These are phyloP conservation scores for Aporrectodea caliginosa DNA, from an alignment of 1,140 invertebrate species.

Conservation along the genomic window DNA sequence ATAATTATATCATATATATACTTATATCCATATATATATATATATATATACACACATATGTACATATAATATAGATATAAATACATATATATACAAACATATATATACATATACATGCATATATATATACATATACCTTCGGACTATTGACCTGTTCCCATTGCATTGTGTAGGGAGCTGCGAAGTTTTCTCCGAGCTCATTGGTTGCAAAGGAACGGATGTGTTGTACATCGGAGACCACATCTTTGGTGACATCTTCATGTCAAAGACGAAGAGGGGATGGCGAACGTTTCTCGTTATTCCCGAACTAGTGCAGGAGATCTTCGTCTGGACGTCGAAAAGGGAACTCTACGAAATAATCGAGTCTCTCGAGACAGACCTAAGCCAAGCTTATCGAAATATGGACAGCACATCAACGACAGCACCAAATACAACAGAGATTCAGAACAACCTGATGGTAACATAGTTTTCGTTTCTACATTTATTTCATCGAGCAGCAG, in stretches of 20 bases:
- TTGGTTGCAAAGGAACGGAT: constrained; percentile 94
- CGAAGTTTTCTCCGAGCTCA: constrained; percentile 93
- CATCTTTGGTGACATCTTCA: constrained; percentile 97
- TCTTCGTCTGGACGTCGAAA: constrained; percentile 97
- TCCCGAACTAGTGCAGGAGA: constrained; percentile 92
- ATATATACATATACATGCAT: too few species aligned
- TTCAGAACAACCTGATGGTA: constrained; percentile 74
- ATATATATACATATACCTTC: too few species aligned
- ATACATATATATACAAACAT: too few species aligned
- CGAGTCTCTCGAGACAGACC: background rate
- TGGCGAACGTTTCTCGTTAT: constrained; percentile 98
- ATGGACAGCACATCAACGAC: constrained; percentile 7
- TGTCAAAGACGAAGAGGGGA: constrained; percentile 95
- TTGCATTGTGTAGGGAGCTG: constrained; percentile 87
- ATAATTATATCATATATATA: too few species aligned
- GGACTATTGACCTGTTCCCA: too few species aligned
- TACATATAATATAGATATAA: too few species aligned
- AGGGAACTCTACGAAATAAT: constrained; percentile 76
- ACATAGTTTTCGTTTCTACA: too few species aligned
- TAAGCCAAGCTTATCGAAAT: background rate
- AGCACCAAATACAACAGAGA: constrained; percentile 67
- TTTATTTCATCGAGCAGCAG: too few species aligned
- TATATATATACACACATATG: too few species aligned
- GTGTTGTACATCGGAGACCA: constrained; percentile 94
- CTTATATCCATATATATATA: too few species aligned